Conservation (phyloP, 2,113 vertebrate species). For the Uropsilus gracilis region DNA sequence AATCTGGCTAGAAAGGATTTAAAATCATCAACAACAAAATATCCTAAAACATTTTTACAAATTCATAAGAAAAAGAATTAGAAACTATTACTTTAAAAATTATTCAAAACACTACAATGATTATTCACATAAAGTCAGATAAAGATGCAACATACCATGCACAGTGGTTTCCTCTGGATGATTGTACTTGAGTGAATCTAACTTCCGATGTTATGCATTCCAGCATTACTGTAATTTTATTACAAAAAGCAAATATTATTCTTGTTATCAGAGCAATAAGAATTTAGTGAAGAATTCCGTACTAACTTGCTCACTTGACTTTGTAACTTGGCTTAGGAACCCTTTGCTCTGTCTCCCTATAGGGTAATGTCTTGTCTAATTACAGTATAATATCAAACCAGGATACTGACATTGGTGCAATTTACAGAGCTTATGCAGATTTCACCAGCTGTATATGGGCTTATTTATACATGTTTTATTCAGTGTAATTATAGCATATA, state of each 20-base stretch:
- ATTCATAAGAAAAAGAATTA: slow-evolving; percentile 23
- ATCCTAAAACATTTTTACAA: neutral
- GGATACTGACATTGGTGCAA: neutral
- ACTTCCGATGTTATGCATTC: neutral
- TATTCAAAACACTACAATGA: neutral
- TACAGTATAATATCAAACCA: neutral
- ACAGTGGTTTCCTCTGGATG: neutral
- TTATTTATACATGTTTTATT: neutral
- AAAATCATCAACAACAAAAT: neutral
- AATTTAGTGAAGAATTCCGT: neutral
- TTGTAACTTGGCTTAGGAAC: neutral
- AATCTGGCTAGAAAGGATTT: neutral
- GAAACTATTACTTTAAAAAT: neutral
- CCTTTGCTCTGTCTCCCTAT: neutral
- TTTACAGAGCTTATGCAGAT: neutral
- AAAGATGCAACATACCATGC: neutral
- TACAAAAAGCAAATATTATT: neutral
- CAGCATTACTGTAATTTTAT: slow-evolving; percentile 5
- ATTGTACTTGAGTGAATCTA: neutral
- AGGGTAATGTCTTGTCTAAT: neutral
- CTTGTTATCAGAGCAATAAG: neutral
- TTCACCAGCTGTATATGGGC: neutral
- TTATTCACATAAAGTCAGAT: neutral
- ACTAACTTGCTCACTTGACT: neutral
- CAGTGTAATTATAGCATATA: neutral